These are phyloP conservation scores for Sphaerodactylus townsendi DNA, from an alignment of 2,113 vertebrate genomes.

Conservation along the genomic window DNA sequence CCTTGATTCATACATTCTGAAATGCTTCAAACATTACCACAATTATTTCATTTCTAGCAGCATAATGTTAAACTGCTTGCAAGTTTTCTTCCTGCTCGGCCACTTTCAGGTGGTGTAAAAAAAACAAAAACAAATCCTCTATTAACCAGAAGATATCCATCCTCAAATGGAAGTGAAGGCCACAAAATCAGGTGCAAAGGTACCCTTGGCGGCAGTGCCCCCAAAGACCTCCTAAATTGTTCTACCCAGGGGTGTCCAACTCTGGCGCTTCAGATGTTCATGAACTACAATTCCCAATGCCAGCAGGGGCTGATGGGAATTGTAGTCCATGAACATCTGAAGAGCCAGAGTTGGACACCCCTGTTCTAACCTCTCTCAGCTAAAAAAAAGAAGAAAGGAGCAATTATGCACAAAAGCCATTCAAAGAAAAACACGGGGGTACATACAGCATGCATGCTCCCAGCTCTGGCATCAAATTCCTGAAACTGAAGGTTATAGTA, in stretches of 20 bases:
- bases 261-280: too few relatives aligned
- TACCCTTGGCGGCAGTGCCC: background rate
- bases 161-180: background rate
- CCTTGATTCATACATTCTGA: background rate
- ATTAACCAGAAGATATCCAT: background rate
- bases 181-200: background rate
- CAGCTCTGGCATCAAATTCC: background rate
- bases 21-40: background rate
- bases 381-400: background rate
- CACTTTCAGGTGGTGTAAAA: conserved; percentile 22
- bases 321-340: too few relatives aligned
- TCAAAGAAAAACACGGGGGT: too few relatives aligned
- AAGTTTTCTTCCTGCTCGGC: background rate
- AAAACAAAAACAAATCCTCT: background rate
- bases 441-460: background rate
- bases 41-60: background rate
- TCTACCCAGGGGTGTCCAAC: too few relatives aligned
- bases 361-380: background rate
- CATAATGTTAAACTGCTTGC: conserved; percentile 9
- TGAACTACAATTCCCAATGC: too few relatives aligned
- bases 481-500: background rate
- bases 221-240: background rate
- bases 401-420: background rate
- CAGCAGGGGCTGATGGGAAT: too few relatives aligned
- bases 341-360: too few relatives aligned